Conservation (phyloP, 2,888 invertebrate species). For the Noctua pronuba region DNA sequence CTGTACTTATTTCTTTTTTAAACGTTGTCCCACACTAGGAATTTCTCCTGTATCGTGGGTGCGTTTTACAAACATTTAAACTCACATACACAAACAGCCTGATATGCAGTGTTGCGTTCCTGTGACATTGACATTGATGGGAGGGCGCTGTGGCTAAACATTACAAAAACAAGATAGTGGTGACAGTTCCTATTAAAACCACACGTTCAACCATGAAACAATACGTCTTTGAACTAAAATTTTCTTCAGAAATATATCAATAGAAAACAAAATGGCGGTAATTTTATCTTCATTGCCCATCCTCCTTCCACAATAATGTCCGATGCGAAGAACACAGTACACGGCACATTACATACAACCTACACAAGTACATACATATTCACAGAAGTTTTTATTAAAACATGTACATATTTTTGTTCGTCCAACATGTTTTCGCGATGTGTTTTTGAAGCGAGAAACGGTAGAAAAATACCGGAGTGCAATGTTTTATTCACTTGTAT, state of each 20-base stretch:
- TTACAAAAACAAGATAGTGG: background rate
- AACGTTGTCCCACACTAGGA: too few species aligned
- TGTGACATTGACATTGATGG: background rate
- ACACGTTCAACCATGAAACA: background rate
- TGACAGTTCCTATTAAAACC: background rate
- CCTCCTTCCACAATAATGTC: background rate
- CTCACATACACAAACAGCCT: too few species aligned
- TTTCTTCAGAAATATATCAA: background rate
- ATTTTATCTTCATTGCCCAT: background rate
- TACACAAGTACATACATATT: conserved; percentile 7
- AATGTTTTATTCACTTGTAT: conserved; percentile 58
- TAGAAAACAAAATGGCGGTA: background rate
- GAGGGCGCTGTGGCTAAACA: background rate
- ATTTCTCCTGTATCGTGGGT: too few species aligned
- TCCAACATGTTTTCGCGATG: conserved; percentile 26
- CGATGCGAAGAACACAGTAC: background rate
- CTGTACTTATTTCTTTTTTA: too few species aligned
- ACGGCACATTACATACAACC: background rate
- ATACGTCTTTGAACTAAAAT: background rate
- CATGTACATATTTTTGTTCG: conserved; percentile 37
- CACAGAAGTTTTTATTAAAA: conserved; percentile 39
- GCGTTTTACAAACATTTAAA: too few species aligned
- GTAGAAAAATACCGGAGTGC: conserved; percentile 41
- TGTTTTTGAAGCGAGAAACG: conserved; percentile 37
- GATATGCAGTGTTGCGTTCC: background rate